Percentiles rank a stretch among this genome's conserved stretches.
Conservation (phyloP, 2,888 invertebrate species). For the Pachliopta kotzebuea region DNA sequence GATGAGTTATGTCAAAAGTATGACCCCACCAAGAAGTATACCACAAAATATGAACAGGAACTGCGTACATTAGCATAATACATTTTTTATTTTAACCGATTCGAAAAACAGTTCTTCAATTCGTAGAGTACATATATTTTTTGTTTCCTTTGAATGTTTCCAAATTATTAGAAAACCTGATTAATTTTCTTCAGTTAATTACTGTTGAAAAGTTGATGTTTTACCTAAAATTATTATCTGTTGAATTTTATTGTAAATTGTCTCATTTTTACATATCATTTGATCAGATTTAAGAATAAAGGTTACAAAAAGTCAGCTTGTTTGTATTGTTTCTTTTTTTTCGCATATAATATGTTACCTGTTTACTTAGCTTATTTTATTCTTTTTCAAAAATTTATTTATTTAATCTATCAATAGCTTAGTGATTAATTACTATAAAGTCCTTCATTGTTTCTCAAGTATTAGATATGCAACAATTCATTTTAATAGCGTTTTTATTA, state of each 20-base stretch:
- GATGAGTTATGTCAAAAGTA: conserved; percentile 50
- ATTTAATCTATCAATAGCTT: neutral
- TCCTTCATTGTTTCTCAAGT: neutral
- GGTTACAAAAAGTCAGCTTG: neutral
- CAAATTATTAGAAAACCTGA: too few relatives aligned
- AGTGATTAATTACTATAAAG: conserved; percentile 6
- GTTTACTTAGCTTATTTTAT: conserved; percentile 10
- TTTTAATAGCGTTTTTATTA: neutral
- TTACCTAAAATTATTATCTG: too few relatives aligned
- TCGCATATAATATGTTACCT: neutral
- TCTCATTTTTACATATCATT: neutral
- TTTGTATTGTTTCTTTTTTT: neutral
- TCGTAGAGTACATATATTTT: too few relatives aligned
- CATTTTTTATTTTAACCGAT: too few relatives aligned
- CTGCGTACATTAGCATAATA: conserved; percentile 35
- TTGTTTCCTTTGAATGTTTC: too few relatives aligned
- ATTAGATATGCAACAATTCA: neutral
- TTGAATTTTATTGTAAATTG: too few relatives aligned
- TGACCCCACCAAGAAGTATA: conserved; percentile 50
- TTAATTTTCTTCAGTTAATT: too few relatives aligned
- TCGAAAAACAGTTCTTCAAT: too few relatives aligned
- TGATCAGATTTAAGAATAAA: neutral
- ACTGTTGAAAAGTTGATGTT: too few relatives aligned
- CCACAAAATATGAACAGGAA: conserved; percentile 46
- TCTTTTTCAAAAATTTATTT: conserved; percentile 13